Evolutionary conservation across 64 coral and sea anemone species (phyloP).

Genomic region (Dendrophyllia cribrosa): DNA sequence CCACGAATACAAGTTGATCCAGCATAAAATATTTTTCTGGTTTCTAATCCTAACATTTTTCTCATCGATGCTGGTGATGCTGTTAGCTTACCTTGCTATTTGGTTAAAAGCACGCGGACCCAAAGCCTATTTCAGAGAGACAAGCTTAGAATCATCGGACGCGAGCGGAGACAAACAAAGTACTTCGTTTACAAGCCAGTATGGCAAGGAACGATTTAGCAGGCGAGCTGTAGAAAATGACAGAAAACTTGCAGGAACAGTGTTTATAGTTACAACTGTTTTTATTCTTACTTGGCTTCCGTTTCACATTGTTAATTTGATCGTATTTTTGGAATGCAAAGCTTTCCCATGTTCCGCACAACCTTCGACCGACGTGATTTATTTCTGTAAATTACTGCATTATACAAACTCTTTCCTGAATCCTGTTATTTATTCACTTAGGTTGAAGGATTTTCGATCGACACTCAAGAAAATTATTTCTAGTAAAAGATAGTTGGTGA

Average conservation of each 20-base stretch:
- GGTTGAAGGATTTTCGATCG: slow-evolving; percentile 71
- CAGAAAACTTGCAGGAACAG: slow-evolving; percentile 70
- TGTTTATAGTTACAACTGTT: slow-evolving; percentile 85
- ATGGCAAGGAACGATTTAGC: slow-evolving; percentile 15
- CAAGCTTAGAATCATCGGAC: slow-evolving; percentile 22
- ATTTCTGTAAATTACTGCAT: slow-evolving; percentile 79
- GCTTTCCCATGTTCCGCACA: slow-evolving; percentile 10
- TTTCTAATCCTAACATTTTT: slow-evolving; percentile 71
- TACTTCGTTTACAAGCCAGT: not conserved
- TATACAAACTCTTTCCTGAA: slow-evolving; percentile 81
- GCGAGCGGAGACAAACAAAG: not conserved
- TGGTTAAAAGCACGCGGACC: slow-evolving; percentile 47
- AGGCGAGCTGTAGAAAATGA: slow-evolving; percentile 53
- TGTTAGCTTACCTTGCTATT: slow-evolving; percentile 70
- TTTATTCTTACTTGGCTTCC: slow-evolving; percentile 87
- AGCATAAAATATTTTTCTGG: slow-evolving; percentile 85
- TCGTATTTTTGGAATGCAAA: slow-evolving; percentile 64
- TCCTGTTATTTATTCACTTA: slow-evolving; percentile 84
- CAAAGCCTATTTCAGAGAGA: slow-evolving; percentile 2
- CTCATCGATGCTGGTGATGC: slow-evolving; percentile 58
- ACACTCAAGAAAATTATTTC: slow-evolving; percentile 21
- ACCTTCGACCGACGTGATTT: slow-evolving; percentile 50
- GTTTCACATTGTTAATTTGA: slow-evolving; percentile 75
- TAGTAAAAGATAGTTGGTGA: not conserved
- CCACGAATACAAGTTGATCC: slow-evolving; percentile 60